phyloP scores from a whole-genome alignment of 2,797 vertebrate species.

The Sebastes kiyomatsui region DNA sequence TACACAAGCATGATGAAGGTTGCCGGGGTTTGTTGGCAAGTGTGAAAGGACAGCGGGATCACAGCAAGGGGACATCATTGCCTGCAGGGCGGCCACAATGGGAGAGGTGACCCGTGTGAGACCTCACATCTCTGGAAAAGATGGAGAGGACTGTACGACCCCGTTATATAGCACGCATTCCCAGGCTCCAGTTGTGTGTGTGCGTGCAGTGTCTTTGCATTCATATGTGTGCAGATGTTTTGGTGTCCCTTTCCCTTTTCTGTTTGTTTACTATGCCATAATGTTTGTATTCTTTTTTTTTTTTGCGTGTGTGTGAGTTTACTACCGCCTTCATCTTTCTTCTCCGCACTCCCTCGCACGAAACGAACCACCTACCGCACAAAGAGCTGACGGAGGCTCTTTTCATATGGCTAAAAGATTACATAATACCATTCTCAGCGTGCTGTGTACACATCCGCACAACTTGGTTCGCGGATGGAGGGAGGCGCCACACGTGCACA shows the following conservation, averaged over 20 bases:
- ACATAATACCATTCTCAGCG: constrained; percentile 74
- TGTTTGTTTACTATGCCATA: constrained; percentile 38
- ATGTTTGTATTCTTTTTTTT: constrained; percentile 9
- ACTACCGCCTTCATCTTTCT: constrained; percentile 49
- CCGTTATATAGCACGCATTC: constrained; percentile 13
- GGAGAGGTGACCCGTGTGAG: constrained; percentile 63
- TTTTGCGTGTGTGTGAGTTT: constrained; percentile 6
- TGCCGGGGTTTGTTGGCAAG: constrained; percentile 49
- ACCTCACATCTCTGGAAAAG: constrained; percentile 52
- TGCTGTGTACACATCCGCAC: constrained; percentile 52
- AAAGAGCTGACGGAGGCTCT: constrained; percentile 77
- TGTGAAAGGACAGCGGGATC: constrained; percentile 59
- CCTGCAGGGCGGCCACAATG: constrained; percentile 62
- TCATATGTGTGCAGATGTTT: background rate
- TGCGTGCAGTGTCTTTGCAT: background rate
- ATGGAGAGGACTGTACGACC: constrained; percentile 15
- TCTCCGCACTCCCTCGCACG: constrained; percentile 38
- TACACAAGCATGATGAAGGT: constrained; percentile 39
- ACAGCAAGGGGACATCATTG: constrained; percentile 59
- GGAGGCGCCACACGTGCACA: background rate
- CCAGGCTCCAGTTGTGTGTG: background rate
- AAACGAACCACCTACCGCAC: constrained; percentile 67
- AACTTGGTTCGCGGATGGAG: background rate
- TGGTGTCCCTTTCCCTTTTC: background rate
- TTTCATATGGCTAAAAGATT: constrained; percentile 72